Base-by-base conservation (phyloP, 2,888 invertebrate species). In the Ophion obscuratus region DNA sequence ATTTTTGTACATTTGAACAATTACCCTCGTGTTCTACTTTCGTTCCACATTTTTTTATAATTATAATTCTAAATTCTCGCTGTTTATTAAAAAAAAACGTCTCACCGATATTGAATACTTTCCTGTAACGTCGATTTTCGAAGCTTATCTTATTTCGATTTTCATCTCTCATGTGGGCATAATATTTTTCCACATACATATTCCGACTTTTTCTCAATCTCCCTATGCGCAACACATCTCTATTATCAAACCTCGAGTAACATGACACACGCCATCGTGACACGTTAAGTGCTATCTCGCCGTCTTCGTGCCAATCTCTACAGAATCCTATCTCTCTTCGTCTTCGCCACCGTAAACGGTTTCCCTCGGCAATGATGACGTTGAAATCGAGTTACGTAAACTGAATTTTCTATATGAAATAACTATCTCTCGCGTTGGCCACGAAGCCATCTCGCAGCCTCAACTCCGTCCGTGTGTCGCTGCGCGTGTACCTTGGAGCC, bases 371-470 rank as follows among this genome's bases (percentile, higher is more conserved):
- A 91, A 92, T 92, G 92, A 93, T 92, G 92, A 91, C 89, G 90
- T 90, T 90, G 89, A 88, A 93, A 93, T 93, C 88, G 91, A 92
- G 91, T 93, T 93, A 93, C 87, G 91, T 88, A 92, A 93, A 93
- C 91, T 91, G 89, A 90, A 93, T 93, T 93, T 91, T 91, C 81
- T 61, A 83, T 89, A 91, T 92, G 92, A 91, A 92, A 92, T 92
- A 93, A 92, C 91, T 91, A 90, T 92, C 90, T 88, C 87, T 88
- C 82, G 88, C 80, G 59, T 70, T 71, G 59, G 75, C 77, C 67
- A 71, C 82, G 64, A 64, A 74, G 44, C 70, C 70, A 70, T 70
- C 68, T 67, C 62, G 31, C 66, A 62, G 70, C 24, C 73, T 73
- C n/a, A 24, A 62, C 24, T 27, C 20, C 11, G 44, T 47, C 5